Evolutionary conservation across 2,797 vertebrate species (phyloP).

Genomic region (Micropoecilia bifurca): DNA sequence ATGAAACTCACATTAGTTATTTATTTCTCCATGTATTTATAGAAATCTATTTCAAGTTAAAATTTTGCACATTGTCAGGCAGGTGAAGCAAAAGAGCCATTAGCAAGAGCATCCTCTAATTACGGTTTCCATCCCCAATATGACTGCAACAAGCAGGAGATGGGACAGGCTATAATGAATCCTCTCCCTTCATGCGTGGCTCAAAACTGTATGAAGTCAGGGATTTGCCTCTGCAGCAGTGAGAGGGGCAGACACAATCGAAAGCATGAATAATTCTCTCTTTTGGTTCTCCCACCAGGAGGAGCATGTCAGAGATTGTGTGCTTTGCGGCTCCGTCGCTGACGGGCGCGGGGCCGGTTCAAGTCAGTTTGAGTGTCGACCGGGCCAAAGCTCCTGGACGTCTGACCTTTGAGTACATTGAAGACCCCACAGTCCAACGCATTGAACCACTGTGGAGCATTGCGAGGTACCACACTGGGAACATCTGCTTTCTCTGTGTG

Average conservation of each 20-base stretch:
- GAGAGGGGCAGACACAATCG: slow-evolving; percentile 44
- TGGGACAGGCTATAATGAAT: slow-evolving; percentile 58
- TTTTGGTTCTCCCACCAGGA: slow-evolving; percentile 68
- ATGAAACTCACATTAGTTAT: slow-evolving; percentile 41
- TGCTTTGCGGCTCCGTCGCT: slow-evolving; percentile 90
- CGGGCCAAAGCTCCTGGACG: slow-evolving; percentile 85
- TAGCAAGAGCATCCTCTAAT: slow-evolving; percentile 78
- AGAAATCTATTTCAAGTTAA: slow-evolving; percentile 75
- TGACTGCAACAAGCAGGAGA: slow-evolving; percentile 77
- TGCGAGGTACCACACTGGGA: slow-evolving; percentile 82
- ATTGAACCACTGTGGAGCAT: slow-evolving; percentile 98
- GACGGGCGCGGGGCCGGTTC: slow-evolving; percentile 84
- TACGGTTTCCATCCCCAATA: slow-evolving; percentile 82
- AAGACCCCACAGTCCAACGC: slow-evolving; percentile 91
- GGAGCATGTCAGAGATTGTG: slow-evolving; percentile 89
- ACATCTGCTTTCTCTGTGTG: neutral
- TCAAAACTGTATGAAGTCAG: slow-evolving; percentile 44
- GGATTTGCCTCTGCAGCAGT: slow-evolving; percentile 38
- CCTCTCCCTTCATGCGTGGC: slow-evolving; percentile 39
- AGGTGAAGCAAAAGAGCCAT: slow-evolving; percentile 62
- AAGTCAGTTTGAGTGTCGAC: slow-evolving; percentile 89
- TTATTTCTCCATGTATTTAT: slow-evolving; percentile 68
- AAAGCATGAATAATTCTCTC: slow-evolving; percentile 43
- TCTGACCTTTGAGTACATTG: slow-evolving; percentile 92
- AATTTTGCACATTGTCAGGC: slow-evolving; percentile 59